Conservation (phyloP, 1,140 invertebrate genomes). For the Trinorchestia longiramus region DNA sequence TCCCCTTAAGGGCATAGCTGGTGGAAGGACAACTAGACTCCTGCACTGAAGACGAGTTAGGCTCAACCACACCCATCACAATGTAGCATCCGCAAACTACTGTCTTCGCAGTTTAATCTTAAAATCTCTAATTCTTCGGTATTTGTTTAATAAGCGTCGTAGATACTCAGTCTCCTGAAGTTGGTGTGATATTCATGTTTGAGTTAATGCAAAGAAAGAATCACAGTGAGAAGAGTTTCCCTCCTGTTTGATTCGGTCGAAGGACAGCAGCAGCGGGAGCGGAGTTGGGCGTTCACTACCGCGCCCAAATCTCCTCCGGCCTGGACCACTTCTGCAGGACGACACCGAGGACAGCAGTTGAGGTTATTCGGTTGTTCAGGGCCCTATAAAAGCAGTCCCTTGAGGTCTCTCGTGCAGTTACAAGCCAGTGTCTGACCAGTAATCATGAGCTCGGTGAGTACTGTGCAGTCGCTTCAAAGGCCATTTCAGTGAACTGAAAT, state of each 20-base stretch:
- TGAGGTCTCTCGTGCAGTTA: background rate
- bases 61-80: conserved; percentile 29
- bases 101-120: background rate
- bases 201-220: background rate
- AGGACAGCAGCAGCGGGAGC: background rate
- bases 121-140: background rate
- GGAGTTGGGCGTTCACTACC: background rate
- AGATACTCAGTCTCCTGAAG: background rate
- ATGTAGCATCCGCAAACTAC: background rate
- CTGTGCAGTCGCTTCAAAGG: background rate
- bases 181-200: background rate
- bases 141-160: background rate
- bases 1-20: background rate
- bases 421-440: background rate
- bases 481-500: background rate
- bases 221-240: background rate
- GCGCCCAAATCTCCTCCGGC: background rate
- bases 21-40: conserved; percentile 15
- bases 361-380: background rate
- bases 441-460: conserved; percentile 25
- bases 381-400: conserved; percentile 9
- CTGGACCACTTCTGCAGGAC: background rate
- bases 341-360: background rate
- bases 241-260: background rate
- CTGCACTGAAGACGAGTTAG: background rate